Percentiles rank a stretch among this genome's conserved stretches.
phyloP scores from a whole-genome alignment of 2,113 vertebrate species.

The Rhipidura dahli region DNA sequence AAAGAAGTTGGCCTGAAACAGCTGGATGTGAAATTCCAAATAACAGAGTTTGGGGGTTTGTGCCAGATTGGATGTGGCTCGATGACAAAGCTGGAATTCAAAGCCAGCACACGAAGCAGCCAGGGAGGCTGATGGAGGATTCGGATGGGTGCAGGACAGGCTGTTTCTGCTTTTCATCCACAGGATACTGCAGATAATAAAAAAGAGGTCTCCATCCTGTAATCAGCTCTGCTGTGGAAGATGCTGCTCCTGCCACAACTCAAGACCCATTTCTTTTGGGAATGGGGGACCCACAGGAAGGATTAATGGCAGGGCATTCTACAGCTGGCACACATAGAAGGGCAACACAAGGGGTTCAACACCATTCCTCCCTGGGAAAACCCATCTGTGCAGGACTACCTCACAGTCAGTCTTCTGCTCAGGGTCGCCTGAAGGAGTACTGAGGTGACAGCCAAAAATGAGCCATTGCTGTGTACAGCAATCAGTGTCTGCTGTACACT shows the following conservation, averaged over 20 bases:
- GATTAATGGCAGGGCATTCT: not conserved
- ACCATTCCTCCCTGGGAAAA: not conserved
- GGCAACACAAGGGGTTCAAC: not conserved
- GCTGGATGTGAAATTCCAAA: not conserved
- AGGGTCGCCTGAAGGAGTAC: not conserved
- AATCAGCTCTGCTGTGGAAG: not conserved
- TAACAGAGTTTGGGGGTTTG: not conserved
- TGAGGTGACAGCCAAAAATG: not conserved
- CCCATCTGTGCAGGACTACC: not conserved
- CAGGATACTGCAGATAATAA: not conserved
- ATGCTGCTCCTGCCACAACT: not conserved
- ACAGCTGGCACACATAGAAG: not conserved
- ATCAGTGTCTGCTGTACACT: not conserved
- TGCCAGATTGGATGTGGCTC: not conserved
- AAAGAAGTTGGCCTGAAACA: not conserved
- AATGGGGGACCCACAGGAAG: not conserved
- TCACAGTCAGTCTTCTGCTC: not conserved
- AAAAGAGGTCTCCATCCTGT: not conserved
- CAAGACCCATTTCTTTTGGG: not conserved
- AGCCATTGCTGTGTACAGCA: accelerated
- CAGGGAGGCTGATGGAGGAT: not conserved
- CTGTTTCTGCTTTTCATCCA: not conserved
- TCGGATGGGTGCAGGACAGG: accelerated
- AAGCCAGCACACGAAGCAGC: not conserved
- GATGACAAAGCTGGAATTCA: not conserved